phyloP scores from a whole-genome alignment of 2,888 invertebrate genomes.

The Drosophila niveifrons region DNA sequence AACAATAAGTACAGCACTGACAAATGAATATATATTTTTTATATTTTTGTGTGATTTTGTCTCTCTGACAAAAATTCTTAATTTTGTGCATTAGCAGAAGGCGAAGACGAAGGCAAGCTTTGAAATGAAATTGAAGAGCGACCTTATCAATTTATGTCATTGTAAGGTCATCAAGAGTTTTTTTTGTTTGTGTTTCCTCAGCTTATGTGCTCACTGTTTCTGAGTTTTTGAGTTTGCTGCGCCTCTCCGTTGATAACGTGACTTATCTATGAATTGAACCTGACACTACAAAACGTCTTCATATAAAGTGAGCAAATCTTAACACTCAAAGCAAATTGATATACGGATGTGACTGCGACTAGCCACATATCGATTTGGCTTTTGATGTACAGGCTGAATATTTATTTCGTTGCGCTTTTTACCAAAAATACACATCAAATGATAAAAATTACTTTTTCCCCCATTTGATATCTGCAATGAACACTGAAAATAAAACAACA shows the following conservation, averaged over 20 bases:
- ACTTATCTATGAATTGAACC: not conserved
- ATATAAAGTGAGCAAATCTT: not conserved
- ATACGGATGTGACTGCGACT: not conserved
- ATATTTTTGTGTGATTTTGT: not conserved
- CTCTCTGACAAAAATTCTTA: not conserved
- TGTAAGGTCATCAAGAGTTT: slow-evolving; percentile 54
- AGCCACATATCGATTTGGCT: not conserved
- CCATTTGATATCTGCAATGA: not conserved
- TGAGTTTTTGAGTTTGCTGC: not conserved
- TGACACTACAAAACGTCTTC: not conserved
- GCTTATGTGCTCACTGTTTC: slow-evolving; percentile 29
- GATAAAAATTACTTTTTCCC: not conserved
- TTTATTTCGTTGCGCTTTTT: not conserved
- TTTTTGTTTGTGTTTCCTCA: slow-evolving; percentile 28
- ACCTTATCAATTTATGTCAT: slow-evolving; percentile 74
- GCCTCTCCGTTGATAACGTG: not conserved
- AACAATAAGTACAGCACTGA: not conserved
- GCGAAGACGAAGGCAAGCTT: slow-evolving; percentile 1
- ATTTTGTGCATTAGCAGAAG: not conserved
- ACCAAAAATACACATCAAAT: not conserved
- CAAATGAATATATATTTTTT: not conserved
- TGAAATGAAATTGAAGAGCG: slow-evolving; percentile 48
- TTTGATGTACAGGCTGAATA: not conserved
- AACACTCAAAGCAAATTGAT: not conserved
- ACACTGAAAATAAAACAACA: not conserved